Conservation (phyloP, 2,113 vertebrate genomes). For the Zonotrichia leucophrys region DNA sequence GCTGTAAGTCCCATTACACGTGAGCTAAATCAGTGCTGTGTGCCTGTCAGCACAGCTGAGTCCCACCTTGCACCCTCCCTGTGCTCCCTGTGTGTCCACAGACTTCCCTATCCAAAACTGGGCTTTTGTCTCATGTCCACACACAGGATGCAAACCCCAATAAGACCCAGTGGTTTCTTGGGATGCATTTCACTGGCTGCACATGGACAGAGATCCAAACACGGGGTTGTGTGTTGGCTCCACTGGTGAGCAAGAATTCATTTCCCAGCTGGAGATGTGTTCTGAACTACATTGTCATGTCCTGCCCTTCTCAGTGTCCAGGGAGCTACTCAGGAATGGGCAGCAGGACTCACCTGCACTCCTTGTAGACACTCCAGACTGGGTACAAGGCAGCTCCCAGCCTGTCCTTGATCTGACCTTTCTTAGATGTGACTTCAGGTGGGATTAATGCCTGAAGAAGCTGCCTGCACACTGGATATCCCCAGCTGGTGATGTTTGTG, state of each 20-base stretch:
- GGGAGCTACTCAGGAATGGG: not conserved
- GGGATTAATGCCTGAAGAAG: not conserved
- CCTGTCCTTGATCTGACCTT: not conserved
- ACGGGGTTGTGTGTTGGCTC: fast-evolving
- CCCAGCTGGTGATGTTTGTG: not conserved
- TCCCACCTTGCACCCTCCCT: not conserved
- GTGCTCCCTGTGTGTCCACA: not conserved
- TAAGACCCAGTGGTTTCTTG: not conserved
- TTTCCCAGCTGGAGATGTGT: not conserved
- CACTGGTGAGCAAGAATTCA: not conserved
- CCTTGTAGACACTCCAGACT: not conserved
- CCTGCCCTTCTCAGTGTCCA: not conserved
- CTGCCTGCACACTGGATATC: not conserved
- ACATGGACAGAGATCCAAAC: not conserved
- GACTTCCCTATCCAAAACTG: not conserved
- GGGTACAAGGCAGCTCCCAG: not conserved
- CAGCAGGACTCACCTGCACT: not conserved
- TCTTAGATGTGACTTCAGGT: not conserved
- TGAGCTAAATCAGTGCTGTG: not conserved
- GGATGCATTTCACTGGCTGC: not conserved
- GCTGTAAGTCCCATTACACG: not conserved
- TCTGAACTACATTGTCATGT: not conserved
- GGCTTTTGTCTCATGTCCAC: not conserved
- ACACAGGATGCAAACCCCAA: not conserved
- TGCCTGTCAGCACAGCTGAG: not conserved